A percentile compares a stretch with the other conserved stretches of the same genome.
Conservation (phyloP, 2,797 vertebrate genomes). For the Cacajao melanocephalus region DNA sequence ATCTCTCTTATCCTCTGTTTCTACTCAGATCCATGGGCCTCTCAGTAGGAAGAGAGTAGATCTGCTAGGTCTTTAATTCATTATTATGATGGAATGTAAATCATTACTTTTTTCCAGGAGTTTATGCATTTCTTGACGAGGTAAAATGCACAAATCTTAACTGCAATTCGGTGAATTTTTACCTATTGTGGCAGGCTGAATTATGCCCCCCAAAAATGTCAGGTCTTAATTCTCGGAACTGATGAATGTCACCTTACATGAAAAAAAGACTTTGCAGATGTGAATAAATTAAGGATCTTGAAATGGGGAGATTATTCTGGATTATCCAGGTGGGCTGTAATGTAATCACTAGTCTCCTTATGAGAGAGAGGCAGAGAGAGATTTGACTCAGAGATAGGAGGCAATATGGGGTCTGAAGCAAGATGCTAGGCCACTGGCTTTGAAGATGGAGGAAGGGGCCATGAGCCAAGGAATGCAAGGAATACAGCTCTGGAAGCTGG, state of each 20-base stretch:
- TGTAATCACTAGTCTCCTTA: conserved; percentile 36
- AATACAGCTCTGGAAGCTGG: background rate
- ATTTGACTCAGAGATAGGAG: conserved; percentile 15
- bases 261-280: conserved; percentile 21
- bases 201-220: background rate
- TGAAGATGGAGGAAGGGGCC: background rate
- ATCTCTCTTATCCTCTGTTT: background rate
- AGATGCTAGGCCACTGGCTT: background rate
- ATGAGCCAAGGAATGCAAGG: background rate
- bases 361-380: background rate
- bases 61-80: conserved; percentile 17
- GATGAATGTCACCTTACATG: background rate
- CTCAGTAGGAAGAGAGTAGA: conserved; percentile 35
- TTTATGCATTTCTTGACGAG: conserved; percentile 24
- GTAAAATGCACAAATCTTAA: conserved; percentile 39
- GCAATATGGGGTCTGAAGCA: background rate
- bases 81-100: conserved; percentile 21
- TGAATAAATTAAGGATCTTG: conserved; percentile 36
- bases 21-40: background rate
- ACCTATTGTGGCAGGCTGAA: background rate
- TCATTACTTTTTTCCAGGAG: conserved; percentile 24
- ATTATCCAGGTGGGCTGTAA: conserved; percentile 22
- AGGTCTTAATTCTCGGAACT: background rate
- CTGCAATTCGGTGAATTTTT: conserved; percentile 28
- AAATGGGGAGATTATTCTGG: conserved; percentile 47